Percentiles rank a stretch among this genome's conserved stretches.
Conservation (phyloP, 2,113 vertebrate genomes). For the Fukomys damarensis region DNA sequence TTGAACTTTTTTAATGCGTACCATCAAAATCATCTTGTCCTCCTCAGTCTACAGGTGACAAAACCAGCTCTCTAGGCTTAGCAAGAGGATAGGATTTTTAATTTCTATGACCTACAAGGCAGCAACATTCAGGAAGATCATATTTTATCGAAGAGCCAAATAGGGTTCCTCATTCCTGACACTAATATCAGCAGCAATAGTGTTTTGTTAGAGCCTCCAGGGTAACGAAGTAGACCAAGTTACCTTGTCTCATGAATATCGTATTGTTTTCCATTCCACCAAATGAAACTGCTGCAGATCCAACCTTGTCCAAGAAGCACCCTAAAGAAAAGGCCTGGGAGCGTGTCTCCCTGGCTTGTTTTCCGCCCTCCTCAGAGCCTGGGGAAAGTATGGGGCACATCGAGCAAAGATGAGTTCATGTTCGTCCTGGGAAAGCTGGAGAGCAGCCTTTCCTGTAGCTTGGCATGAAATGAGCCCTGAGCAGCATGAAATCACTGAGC, state of each 20-base stretch:
- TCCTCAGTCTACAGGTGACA: constrained; percentile 28
- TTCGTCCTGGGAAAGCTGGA: constrained; percentile 66
- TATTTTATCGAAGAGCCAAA: background rate
- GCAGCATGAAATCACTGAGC: constrained; percentile 75
- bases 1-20: constrained; percentile 1
- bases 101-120: background rate
- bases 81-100: background rate
- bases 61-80: background rate
- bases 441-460: constrained; percentile 4
- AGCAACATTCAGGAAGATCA: background rate
- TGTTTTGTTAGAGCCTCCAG: background rate
- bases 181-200: background rate
- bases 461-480: constrained; percentile 74
- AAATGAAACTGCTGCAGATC: background rate
- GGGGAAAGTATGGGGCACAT: background rate
- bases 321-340: background rate
- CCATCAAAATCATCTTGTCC: background rate
- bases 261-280: background rate
- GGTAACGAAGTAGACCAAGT: background rate
- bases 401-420: constrained; percentile 14
- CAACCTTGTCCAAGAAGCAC: background rate
- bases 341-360: background rate
- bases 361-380: background rate
- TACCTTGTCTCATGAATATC: background rate
- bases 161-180: background rate